Conservation (phyloP, 1,140 invertebrate species). For the Pollicipes pollicipes region DNA sequence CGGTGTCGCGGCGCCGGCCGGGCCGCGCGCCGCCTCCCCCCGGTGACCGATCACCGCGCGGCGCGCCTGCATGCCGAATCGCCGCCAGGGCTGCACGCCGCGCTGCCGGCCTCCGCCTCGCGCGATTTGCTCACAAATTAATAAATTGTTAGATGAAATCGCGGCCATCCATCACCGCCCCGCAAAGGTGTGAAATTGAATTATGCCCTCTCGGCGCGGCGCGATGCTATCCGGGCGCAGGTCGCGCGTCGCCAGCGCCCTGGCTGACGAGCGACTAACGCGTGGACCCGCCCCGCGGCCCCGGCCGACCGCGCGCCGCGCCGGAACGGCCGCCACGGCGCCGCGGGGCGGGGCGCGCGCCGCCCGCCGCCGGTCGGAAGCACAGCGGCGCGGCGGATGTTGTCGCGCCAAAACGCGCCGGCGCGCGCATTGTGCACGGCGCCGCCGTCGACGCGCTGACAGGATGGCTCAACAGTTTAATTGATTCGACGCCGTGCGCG, state of each 20-base stretch:
- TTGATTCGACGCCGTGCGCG: not conserved
- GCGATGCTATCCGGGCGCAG: not conserved
- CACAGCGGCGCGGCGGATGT: not conserved
- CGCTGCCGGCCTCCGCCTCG: no score
- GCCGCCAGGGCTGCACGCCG: no score
- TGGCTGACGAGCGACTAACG: no score
- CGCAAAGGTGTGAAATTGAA: not conserved
- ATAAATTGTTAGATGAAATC: slow-evolving; percentile 1
- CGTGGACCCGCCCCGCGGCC: not conserved
- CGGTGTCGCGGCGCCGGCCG: no score
- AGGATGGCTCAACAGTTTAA: not conserved
- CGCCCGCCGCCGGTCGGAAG: no score
- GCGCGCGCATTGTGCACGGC: not conserved
- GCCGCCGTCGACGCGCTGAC: no score
- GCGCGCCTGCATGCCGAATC: no score
- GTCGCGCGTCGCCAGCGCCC: no score
- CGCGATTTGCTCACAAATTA: not conserved
- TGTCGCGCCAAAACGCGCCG: not conserved
- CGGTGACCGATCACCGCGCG: not conserved
- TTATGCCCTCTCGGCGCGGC: not conserved
- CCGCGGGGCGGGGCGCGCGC: no score
- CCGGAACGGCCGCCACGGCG: no score
- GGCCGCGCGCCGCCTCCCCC: no score
- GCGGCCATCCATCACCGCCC: not conserved
- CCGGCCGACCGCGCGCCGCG: no score